A percentile compares a stretch with the other conserved stretches of the same genome.
These are phyloP conservation scores for Aleiodes leptofemur DNA, from an alignment of 2,888 invertebrate genomes.

Conservation along the genomic window DNA sequence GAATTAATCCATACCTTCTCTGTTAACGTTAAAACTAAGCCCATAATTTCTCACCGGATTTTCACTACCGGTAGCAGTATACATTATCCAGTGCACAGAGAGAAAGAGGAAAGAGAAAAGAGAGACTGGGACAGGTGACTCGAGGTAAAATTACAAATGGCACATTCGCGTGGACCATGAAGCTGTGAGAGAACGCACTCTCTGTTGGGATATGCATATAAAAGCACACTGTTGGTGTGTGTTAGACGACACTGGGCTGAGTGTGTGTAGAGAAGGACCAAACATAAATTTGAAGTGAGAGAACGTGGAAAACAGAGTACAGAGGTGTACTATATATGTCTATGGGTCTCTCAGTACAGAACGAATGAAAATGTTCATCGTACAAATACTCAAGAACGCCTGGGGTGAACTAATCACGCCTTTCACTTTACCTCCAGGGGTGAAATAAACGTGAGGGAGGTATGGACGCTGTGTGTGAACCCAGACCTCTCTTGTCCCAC, in stretches of 20 bases:
- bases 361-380: constrained; percentile 47
- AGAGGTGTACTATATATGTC: not conserved
- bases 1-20: constrained; percentile 20
- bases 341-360: not conserved
- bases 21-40: constrained; percentile 46
- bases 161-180: constrained; percentile 43
- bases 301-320: constrained; percentile 4
- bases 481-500: not conserved
- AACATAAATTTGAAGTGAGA: constrained; percentile 14
- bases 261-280: constrained; percentile 1
- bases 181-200: constrained; percentile 41
- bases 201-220: constrained; percentile 30
- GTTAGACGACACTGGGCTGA: constrained; percentile 21
- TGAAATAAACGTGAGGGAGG: constrained; percentile 37
- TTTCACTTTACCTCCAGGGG: constrained; percentile 44
- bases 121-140: constrained; percentile 42
- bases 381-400: constrained; percentile 35
- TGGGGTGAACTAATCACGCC: constrained; percentile 44
- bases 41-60: constrained; percentile 46
- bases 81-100: constrained; percentile 40
- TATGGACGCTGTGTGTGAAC: constrained; percentile 13
- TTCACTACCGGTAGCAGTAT: constrained; percentile 39
- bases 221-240: constrained; percentile 24
- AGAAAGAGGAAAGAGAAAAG: constrained; percentile 17
- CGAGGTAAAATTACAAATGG: constrained; percentile 47